Evolutionary conservation across 2,797 vertebrate species (phyloP), one percentile per base, ranked within the genome.

Genomic region (Danio aesculapii): DNA sequence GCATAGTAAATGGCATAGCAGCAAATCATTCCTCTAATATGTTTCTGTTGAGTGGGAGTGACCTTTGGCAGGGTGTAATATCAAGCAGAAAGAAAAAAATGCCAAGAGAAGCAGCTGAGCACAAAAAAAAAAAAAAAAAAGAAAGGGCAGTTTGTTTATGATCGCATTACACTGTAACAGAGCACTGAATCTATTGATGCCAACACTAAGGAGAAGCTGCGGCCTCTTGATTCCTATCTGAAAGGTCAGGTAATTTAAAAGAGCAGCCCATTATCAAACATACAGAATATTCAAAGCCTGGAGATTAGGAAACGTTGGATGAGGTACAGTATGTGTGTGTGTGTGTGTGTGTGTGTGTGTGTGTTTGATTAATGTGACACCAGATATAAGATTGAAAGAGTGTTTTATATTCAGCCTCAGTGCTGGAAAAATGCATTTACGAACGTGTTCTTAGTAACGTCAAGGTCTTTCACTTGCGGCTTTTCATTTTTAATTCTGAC

Each of bases 221-320:
- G 68, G 41, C 73, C 47, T 17, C 49, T 63, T 81, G 83, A 85
- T 86, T 77, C 30, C 13, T 81, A 80, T 85, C 82, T 74, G 55
- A 88, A 88, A 87, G 83, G 79, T 88, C 75, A 84, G 61, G 81
- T 87, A 61, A 86, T 86, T 85, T 84, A 63, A 86, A 83, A 64
- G 82, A 66, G 46, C 30, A 55, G 41, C 55, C 69, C 16, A 59
- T 87, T 83, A 88, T 77, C 66, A 84, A 61, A 53, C 58, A 58
- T 63, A 84, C 81, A 75, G 69, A 76, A 83, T 77, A 83, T 87
- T 83, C 78, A 83, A 77, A 47, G 55, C 73, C n/a, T 64, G 70
- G 80, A 77, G 73, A 75, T 77, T 70, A 63, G 67, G 67, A 70
- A 70, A 62, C 16, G 55, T 49, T 9, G 59, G 59, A 62, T 53